Evolutionary conservation across 2,888 invertebrate genomes (phyloP).

Genomic region (Tipula lateralis): DNA sequence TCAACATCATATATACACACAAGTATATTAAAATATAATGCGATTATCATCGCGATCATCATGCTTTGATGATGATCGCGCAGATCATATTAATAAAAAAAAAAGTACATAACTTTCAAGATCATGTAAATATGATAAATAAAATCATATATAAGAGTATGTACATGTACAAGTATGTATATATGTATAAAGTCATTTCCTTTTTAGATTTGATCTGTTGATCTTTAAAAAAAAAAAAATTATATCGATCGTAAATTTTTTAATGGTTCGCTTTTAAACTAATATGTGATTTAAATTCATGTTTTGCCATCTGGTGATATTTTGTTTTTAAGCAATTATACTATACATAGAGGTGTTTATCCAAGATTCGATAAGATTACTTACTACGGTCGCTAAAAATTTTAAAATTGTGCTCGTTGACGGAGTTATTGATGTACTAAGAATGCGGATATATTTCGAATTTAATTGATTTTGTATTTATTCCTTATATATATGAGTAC

Average conservation of each 20-base stretch:
- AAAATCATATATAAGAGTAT: neutral
- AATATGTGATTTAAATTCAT: neutral
- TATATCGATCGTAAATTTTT: neutral
- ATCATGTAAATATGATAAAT: neutral
- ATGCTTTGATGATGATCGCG: neutral
- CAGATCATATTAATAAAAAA: neutral
- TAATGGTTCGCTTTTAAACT: neutral
- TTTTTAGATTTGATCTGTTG: neutral
- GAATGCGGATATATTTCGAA: too few relatives aligned
- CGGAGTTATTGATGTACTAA: too few relatives aligned
- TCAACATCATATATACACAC: neutral
- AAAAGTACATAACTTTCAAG: neutral
- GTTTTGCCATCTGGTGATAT: neutral
- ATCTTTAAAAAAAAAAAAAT: neutral
- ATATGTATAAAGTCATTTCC: neutral
- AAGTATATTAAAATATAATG: neutral
- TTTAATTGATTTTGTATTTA: too few relatives aligned
- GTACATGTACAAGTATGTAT: neutral
- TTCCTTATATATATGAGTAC: too few relatives aligned
- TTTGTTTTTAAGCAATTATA: neutral
- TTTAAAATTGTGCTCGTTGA: too few relatives aligned
- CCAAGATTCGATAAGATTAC: neutral
- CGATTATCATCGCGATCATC: neutral
- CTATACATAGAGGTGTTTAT: neutral
- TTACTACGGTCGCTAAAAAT: neutral